A percentile compares a stretch with the other conserved stretches of the same genome.
Conservation (phyloP, 2,113 vertebrate species). For the Anhinga rufa region DNA sequence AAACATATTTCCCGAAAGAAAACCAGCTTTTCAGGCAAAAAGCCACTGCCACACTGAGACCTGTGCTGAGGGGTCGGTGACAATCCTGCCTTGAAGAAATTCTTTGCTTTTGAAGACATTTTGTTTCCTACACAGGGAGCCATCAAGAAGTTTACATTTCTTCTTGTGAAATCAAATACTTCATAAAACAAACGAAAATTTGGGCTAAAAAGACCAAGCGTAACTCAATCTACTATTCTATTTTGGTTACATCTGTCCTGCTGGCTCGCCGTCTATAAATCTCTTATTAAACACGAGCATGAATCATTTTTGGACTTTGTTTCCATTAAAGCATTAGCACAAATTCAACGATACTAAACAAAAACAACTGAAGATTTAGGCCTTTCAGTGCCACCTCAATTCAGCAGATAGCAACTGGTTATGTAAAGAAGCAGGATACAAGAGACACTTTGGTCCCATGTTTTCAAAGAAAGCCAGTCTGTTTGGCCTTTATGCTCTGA, state of each 20-base stretch:
- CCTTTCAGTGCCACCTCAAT: background rate
- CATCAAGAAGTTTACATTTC: background rate
- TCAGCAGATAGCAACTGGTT: slow-evolving; percentile 33
- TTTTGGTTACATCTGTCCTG: background rate
- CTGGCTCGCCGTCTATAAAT: background rate
- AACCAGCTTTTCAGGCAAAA: background rate
- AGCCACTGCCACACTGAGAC: fast-evolving
- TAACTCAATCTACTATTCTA: background rate
- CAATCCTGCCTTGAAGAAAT: background rate
- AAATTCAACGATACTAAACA: background rate
- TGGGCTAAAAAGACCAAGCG: background rate
- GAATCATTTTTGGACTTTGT: background rate
- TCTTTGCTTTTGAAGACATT: background rate
- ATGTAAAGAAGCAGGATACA: slow-evolving; percentile 45
- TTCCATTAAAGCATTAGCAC: background rate
- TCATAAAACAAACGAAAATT: background rate
- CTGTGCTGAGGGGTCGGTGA: background rate
- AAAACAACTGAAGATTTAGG: background rate
- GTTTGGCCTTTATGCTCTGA: slow-evolving; percentile 40
- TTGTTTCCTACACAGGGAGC: background rate
- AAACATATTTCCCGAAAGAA: background rate
- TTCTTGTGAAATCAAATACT: background rate
- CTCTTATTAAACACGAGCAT: background rate
- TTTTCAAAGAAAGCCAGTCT: slow-evolving; percentile 45
- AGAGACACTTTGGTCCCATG: slow-evolving; percentile 42